Conservation (phyloP, 2,888 invertebrate species). For the Pheosia tremula region DNA sequence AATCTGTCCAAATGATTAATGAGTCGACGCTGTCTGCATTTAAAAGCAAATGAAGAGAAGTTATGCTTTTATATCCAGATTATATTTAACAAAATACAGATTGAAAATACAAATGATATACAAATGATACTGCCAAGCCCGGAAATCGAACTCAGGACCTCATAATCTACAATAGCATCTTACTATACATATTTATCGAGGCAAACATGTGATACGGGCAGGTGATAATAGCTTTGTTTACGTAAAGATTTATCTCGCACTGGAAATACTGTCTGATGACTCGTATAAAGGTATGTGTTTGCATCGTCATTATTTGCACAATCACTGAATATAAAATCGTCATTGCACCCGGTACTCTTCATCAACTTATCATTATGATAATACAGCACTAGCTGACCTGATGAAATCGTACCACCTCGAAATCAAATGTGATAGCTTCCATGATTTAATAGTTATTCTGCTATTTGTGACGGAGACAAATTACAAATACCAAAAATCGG, state of each 20-base stretch:
- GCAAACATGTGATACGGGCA: conserved; percentile 26
- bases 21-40: conserved; percentile 24
- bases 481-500: too few species aligned
- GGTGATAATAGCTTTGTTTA: conserved; percentile 35
- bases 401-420: too few species aligned
- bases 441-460: too few species aligned
- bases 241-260: conserved; percentile 18
- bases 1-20: conserved; percentile 37
- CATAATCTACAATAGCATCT: conserved; percentile 20
- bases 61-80: conserved; percentile 15
- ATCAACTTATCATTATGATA: too few species aligned
- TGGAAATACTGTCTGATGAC: conserved; percentile 23
- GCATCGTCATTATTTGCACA: background rate
- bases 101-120: background rate
- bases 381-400: too few species aligned
- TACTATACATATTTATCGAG: conserved; percentile 21
- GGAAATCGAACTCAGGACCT: too few species aligned
- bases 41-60: conserved; percentile 33
- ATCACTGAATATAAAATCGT: too few species aligned
- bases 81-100: conserved; percentile 18
- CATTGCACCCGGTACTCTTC: too few species aligned
- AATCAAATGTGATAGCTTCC: too few species aligned
- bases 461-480: too few species aligned
- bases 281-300: conserved; percentile 30
- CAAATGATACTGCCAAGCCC: too few species aligned